Conservation (phyloP, 2,888 invertebrate species). For the Andrena bucephala region DNA sequence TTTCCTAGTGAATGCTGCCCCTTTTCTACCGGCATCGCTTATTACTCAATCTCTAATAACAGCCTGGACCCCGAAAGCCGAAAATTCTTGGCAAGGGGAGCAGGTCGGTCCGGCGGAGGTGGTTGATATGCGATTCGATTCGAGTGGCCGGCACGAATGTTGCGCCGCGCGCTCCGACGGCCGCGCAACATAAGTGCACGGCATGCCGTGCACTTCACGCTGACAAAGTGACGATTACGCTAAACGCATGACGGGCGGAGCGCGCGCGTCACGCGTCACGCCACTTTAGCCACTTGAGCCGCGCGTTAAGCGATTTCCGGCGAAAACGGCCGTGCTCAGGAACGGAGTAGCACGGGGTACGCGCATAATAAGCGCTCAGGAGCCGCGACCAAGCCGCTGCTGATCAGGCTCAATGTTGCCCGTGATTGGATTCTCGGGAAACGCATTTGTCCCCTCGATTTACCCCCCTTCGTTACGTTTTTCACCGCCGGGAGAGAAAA, state of each 20-base stretch:
- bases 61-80: neutral
- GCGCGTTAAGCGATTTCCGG: constrained; percentile 84
- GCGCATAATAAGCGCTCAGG: constrained; percentile 59
- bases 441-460: constrained; percentile 31
- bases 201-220: constrained; percentile 77
- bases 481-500: constrained; percentile 32
- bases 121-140: constrained; percentile 46
- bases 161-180: constrained; percentile 44
- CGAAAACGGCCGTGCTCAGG: constrained; percentile 78
- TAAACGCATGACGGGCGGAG: constrained; percentile 80
- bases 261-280: constrained; percentile 83
- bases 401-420: constrained; percentile 56
- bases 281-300: constrained; percentile 83
- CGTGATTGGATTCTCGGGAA: constrained; percentile 59
- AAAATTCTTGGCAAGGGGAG: neutral
- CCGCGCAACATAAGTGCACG: constrained; percentile 70
- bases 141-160: constrained; percentile 66
- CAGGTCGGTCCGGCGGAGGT: neutral
- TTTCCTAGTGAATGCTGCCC: no score
- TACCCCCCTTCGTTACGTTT: constrained; percentile 20
- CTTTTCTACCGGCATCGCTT: no score
- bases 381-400: constrained; percentile 16
- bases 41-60: no score
- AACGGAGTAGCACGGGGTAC: constrained; percentile 61
- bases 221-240: constrained; percentile 82